These are phyloP conservation scores for Pempheris klunzingeri DNA, from an alignment of 2,797 vertebrate genomes.

Conservation along the genomic window DNA sequence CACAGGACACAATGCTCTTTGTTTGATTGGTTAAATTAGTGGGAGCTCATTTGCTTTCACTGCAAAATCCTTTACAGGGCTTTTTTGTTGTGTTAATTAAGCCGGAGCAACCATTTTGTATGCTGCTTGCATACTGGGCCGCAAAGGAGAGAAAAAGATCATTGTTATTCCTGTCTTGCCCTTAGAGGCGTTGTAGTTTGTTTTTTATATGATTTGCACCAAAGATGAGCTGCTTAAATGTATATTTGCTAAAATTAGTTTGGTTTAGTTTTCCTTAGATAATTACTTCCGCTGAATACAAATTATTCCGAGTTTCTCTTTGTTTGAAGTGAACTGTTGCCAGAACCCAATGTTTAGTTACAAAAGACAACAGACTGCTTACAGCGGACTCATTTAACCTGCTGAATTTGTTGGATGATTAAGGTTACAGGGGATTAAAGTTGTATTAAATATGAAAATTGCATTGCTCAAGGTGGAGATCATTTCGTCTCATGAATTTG, in stretches of 20 bases:
- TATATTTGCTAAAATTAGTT: constrained; percentile 61
- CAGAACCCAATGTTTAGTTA: constrained; percentile 25
- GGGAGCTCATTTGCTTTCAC: constrained; percentile 83
- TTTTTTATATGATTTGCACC: constrained; percentile 48
- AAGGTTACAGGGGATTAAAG: constrained; percentile 10
- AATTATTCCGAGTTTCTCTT: constrained; percentile 12
- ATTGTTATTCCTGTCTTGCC: constrained; percentile 61
- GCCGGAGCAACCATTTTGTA: constrained; percentile 68
- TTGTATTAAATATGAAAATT: constrained; percentile 16
- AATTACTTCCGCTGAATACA: constrained; percentile 26
- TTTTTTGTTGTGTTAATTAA: constrained; percentile 83
- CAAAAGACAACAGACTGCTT: constrained; percentile 15
- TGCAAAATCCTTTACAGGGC: constrained; percentile 76
- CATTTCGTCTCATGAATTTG: constrained; percentile 10
- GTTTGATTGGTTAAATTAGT: constrained; percentile 83
- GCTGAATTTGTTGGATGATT: constrained; percentile 28
- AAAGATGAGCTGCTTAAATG: constrained; percentile 61
- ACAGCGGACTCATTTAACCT: constrained; percentile 34
- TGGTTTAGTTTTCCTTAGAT: constrained; percentile 44
- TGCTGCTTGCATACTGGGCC: constrained; percentile 50
- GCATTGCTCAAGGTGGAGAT: background rate
- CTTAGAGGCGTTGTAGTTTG: constrained; percentile 45
- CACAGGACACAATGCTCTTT: constrained; percentile 80
- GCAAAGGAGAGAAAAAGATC: constrained; percentile 50
- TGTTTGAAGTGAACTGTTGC: constrained; percentile 40